phyloP scores from a whole-genome alignment of 2,797 vertebrate species.

The Eleutherodactylus coqui region DNA sequence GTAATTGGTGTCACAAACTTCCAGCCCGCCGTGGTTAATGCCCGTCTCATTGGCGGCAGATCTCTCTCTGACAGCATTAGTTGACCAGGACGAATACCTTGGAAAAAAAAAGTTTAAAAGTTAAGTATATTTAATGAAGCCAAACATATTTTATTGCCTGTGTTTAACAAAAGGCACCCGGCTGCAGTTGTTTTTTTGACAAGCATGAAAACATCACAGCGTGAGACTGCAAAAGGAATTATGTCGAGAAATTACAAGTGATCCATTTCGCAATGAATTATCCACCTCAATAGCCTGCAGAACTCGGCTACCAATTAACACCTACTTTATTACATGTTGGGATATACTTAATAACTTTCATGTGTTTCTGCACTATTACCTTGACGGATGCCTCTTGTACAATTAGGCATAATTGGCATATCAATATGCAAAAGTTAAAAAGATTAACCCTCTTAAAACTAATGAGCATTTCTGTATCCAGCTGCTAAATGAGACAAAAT shows the following conservation, averaged over 20 bases:
- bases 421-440: constrained; percentile 99
- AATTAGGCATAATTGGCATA: constrained; percentile 98
- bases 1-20: too few relatives aligned
- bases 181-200: constrained; percentile 85
- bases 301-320: constrained; percentile 94
- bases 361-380: constrained; percentile 98
- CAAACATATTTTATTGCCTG: constrained; percentile 85
- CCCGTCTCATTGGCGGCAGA: too few relatives aligned
- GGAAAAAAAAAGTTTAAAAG: constrained; percentile 83
- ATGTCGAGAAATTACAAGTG: constrained; percentile 87
- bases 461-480: constrained; percentile 94
- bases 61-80: not conserved
- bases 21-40: too few relatives aligned
- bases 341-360: constrained; percentile 91
- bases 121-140: constrained; percentile 88
- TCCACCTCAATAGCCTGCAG: constrained; percentile 91
- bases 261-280: constrained; percentile 89
- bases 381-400: constrained; percentile 95
- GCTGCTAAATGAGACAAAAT: constrained; percentile 93
- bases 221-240: constrained; percentile 88
- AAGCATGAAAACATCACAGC: constrained; percentile 89
- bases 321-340: constrained; percentile 92
- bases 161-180: constrained; percentile 87
- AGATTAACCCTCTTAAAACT: constrained; percentile 98
- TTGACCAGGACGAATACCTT: constrained; percentile 75